Base-by-base conservation (phyloP, 2,113 vertebrate species). In the Salminus brasiliensis region DNA sequence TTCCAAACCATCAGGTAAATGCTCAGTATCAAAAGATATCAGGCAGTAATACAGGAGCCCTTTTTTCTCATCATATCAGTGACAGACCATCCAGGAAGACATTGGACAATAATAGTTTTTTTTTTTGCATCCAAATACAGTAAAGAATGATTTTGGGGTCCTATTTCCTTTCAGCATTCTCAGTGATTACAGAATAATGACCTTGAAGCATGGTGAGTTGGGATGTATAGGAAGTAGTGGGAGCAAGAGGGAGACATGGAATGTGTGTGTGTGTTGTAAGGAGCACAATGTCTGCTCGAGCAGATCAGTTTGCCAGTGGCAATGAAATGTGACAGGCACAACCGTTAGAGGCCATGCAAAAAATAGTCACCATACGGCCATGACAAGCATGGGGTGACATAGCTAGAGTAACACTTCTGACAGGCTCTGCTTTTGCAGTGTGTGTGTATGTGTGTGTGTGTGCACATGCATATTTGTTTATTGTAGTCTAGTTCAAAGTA, bases 321-420 rank as follows among this genome's bases (percentile, higher is more conserved):
- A 88, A 91, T 92, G 85, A 88, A 89, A 88, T 86, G 87, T 90
- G 92, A 91, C 90, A 91, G 87, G 83, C 89, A 87, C 88, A 89
- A 87, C 83, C 81, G 68, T 87, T 83, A 78, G 81, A 78, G 85
- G 86, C 85, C 83, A 79, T 63, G 79, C 89, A 88, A 85, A 92
- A 84, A 92, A 93, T 89, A 91, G 90, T 85, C 89, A 83, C 87
- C 88, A 84, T 88, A 90, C 81, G 86, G 88, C 87, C 74, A 62
- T 81, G 87, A 87, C 83, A 82, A 84, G 87, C 82, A 69, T 67
- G 62, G 68, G 43, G 81, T 83, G 84, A 88, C 86, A 74, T 84
- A 85, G 90, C 85, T 91, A 88, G 67, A 80, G 87, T 88, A 90
- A 88, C 85, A 82, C 60, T 41, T 52, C 85, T 84, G 87, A 89